These are phyloP conservation scores for Trachelus tabidus DNA, from an alignment of 2,888 invertebrate genomes.

Conservation along the genomic window DNA sequence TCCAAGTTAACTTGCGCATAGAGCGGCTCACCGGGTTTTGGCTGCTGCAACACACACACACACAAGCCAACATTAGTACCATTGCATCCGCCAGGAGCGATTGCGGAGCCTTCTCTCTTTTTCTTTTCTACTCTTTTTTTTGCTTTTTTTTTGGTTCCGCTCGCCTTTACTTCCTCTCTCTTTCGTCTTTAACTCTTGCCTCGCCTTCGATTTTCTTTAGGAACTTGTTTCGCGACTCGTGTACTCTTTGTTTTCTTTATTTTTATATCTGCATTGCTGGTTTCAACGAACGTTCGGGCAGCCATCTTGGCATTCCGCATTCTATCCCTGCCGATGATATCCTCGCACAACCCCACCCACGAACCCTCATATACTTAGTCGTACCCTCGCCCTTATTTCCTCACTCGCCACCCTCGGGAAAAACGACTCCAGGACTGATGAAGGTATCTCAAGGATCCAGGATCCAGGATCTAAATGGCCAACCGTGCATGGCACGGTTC, in stretches of 20 bases:
- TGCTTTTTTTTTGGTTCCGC: neutral
- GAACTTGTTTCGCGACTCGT: neutral
- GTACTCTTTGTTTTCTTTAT: constrained; percentile 7
- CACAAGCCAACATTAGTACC: constrained; percentile 57
- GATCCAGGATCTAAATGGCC: no score
- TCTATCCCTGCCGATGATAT: no score
- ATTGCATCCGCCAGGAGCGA: constrained; percentile 8
- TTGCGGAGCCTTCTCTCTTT: constrained; percentile 3
- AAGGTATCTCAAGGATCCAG: no score
- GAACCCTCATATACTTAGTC: no score
- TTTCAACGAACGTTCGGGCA: constrained; percentile 13
- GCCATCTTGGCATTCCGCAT: no score
- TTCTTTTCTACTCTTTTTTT: neutral
- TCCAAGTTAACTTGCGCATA: constrained; percentile 75
- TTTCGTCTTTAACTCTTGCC: neutral
- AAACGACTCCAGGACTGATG: no score
- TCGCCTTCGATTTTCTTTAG: neutral
- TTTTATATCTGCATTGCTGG: constrained; percentile 16
- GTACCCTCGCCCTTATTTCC: no score
- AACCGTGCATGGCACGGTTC: no score
- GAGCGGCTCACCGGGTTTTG: constrained; percentile 72
- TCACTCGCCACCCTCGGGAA: no score
- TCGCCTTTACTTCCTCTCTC: constrained; percentile 2
- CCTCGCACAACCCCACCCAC: no score
- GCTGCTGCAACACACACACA: constrained; percentile 64